A percentile compares a stretch with the other conserved stretches of the same genome.
Evolutionary conservation across 2,797 vertebrate genomes (phyloP).

Genomic region (Gambusia yucatana): DNA sequence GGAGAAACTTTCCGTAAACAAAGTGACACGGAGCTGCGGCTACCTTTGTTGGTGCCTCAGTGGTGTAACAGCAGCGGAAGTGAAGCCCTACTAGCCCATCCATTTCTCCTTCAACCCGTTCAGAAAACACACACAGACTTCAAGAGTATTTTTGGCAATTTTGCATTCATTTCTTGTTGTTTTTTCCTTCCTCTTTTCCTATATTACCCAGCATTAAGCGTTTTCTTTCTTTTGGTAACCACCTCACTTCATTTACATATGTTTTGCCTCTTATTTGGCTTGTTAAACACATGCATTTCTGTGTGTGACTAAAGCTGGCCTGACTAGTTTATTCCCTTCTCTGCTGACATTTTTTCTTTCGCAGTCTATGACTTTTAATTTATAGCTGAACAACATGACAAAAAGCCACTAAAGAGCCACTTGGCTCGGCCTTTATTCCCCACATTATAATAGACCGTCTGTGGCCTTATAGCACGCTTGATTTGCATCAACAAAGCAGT

Average conservation of each 20-base stretch:
- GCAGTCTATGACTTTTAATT: slow-evolving; percentile 14
- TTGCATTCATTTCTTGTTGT: background rate
- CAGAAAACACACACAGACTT: background rate
- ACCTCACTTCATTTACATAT: slow-evolving; percentile 10
- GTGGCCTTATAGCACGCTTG: slow-evolving; percentile 64
- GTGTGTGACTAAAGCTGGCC: background rate
- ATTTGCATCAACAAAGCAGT: slow-evolving; percentile 66
- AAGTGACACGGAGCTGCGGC: no score
- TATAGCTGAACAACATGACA: slow-evolving; percentile 34
- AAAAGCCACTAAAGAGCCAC: slow-evolving; percentile 42
- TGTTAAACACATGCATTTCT: background rate
- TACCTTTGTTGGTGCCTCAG: no score
- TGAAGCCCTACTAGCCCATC: no score
- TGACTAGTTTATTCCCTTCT: background rate
- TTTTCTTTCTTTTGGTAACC: background rate
- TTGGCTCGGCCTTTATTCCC: slow-evolving; percentile 52
- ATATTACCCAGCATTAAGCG: background rate
- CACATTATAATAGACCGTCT: slow-evolving; percentile 63
- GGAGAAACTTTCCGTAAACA: no score
- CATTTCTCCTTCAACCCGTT: background rate
- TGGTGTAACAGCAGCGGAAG: no score
- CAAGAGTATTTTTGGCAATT: background rate
- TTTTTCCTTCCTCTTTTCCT: background rate
- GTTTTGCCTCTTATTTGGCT: slow-evolving; percentile 11
- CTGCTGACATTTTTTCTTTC: background rate